These are phyloP conservation scores for Montipora capitata DNA, from an alignment of 92 coral and sea anemone genomes.

Conservation along the genomic window DNA sequence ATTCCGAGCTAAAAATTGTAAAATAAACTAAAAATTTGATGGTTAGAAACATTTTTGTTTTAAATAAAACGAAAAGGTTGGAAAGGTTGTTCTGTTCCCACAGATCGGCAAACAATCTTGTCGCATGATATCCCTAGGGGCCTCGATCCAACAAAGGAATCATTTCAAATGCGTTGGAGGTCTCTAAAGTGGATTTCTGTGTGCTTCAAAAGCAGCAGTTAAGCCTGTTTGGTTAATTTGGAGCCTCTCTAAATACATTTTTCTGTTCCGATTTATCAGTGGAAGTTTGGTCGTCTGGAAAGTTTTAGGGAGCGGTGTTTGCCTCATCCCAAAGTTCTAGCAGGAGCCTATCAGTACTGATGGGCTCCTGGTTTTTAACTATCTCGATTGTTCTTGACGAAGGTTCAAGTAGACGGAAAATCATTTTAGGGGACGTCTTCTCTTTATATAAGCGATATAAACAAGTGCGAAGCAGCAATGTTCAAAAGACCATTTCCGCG, in stretches of 20 bases:
- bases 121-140: not conserved
- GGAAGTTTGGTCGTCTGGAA: too few relatives aligned
- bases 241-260: not conserved
- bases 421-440: too few relatives aligned
- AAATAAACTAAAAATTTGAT: not conserved
- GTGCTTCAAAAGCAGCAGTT: not conserved
- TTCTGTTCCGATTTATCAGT: not conserved
- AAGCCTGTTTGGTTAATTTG: not conserved
- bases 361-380: too few relatives aligned
- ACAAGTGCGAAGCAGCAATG: too few relatives aligned
- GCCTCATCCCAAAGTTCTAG: too few relatives aligned
- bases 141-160: not conserved
- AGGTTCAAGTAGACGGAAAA: too few relatives aligned
- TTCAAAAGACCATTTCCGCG: too few relatives aligned
- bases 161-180: not conserved
- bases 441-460: too few relatives aligned
- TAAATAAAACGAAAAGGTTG: not conserved
- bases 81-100: not conserved
- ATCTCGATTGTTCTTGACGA: too few relatives aligned
- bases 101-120: not conserved
- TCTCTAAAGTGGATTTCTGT: not conserved
- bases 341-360: too few relatives aligned
- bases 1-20: not conserved
- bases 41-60: not conserved
- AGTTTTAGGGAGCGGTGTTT: too few relatives aligned